Base-by-base conservation (phyloP, 2,888 invertebrate genomes). In the Enoplolaimus lenunculus region DNA sequence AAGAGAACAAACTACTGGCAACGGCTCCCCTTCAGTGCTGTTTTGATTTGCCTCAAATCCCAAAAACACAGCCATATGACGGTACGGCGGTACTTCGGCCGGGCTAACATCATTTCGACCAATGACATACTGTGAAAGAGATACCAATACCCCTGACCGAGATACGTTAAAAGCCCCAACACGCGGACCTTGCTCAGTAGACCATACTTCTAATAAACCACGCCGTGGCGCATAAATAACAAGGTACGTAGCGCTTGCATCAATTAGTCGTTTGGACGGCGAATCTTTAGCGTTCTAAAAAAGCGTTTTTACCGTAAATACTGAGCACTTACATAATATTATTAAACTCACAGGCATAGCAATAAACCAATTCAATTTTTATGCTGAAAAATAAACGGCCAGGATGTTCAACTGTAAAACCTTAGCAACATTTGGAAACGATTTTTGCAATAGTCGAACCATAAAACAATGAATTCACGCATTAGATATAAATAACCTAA, bases 191-290 rank as follows among this genome's bases (percentile, higher is more conserved):
- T 90, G 88, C 79, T 92, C 91, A 78, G 91, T 86, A 1, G 90
- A 86, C 88, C 95, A 93, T 71, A 97, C 81, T 82, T 83, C 68
- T 1, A 34, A 70, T 16, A 62, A 34, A 31, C 67, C 93, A 80
- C 93, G 87, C 75, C 90, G 89, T 0, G 94, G 91, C 2, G 92
- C 91, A 82, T 93, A 95, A 74, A 98, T 91, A 1, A 91, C 88
- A 70, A 97, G 84, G 81, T 95, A 97, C 68, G 90, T 83, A 1
- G 81, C 81, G 13, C 30, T 78, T 75, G 71, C 79, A 33, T 33
- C 72, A 60, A 68, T 71, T 60, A 13, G 45, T 68, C 30, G 45
- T 70, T 30, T 21, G 35, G 59, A 31, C 65, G 31, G 65, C 59
- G 16, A n/a, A n/a, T n/a, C n/a, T n/a, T n/a, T n/a, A n/a, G n/a